Evolutionary conservation across 92 coral and sea anemone species (phyloP), one percentile per base, ranked within the genome.

Genomic region (Diadumene lineata): DNA sequence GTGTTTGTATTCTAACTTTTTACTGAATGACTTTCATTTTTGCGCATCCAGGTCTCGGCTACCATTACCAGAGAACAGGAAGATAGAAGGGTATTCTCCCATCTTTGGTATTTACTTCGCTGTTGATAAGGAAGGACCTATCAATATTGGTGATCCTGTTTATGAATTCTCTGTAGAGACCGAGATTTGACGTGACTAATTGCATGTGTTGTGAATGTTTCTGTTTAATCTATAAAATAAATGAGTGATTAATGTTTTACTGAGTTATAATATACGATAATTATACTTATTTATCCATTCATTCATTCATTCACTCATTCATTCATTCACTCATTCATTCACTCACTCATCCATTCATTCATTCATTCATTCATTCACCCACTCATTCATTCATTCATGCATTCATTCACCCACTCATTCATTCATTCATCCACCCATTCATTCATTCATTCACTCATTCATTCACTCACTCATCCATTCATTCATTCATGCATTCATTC

Each of bases 81-180:
- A 58, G 17, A 28, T 3, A 28, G 68, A 62, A 62, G 68, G 68
- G 17, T 62, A 62, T 28, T 62, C 68, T 7, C 43, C 43, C 0
- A 62, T 62, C 31, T 62, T 62, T 62, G 68, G 68, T 1, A 30
- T 62, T 2, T 30, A 62, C 31, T 62, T 62, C 27, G 68, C 68
- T 28, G 68, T 62, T 1, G 68, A 62, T 3, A 62, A 62, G 31
- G 43, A 62, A 62, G 68, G 68, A 62, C 43, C 31, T 31, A 29
- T 62, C 31, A 38, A 22, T 62, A 22, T 62, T 62, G 68, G 68
- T 28, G 68, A 62, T 19, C 68, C 68, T 62, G 68, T 62, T 1
- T 62, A 28, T 28, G 68, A 62, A 28, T 62, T 38, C 18, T 62
- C 68, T 28, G 68, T 28, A 0, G 48, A 13, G 7, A 38, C 48